Conservation (phyloP, 2,797 vertebrate species). For the Argya squamiceps region DNA sequence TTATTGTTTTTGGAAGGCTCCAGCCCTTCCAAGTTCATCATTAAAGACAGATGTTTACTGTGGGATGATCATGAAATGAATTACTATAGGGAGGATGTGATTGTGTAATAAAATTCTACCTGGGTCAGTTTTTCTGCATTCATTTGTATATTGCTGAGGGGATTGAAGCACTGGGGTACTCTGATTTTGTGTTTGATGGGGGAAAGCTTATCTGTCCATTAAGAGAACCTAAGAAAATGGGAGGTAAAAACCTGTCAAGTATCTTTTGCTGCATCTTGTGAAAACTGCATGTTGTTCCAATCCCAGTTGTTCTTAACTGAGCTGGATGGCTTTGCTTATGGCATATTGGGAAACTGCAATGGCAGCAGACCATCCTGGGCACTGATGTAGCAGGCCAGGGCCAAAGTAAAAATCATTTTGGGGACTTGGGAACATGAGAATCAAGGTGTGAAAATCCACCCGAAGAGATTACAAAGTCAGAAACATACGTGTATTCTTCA, state of each 20-base stretch:
- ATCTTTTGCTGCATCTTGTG: neutral
- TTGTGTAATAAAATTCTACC: neutral
- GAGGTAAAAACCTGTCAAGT: neutral
- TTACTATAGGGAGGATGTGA: fast-evolving
- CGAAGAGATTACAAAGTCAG: neutral
- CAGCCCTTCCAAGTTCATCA: neutral
- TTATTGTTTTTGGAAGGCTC: neutral
- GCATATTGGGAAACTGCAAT: neutral
- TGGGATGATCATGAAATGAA: neutral
- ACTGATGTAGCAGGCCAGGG: neutral
- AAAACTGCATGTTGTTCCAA: neutral
- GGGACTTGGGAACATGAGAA: neutral
- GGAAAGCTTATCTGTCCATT: neutral
- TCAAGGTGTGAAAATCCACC: neutral
- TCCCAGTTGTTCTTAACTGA: neutral
- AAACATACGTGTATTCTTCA: neutral
- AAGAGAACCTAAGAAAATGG: neutral
- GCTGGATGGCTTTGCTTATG: neutral
- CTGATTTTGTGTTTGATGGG: neutral
- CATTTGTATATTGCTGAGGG: neutral
- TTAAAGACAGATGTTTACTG: neutral
- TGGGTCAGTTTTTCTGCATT: neutral
- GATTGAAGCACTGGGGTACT: neutral
- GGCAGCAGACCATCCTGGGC: neutral
- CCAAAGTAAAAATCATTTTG: neutral